Base-by-base conservation (phyloP, 92 coral and sea anemone species). In the Palythoa heliodiscus region DNA sequence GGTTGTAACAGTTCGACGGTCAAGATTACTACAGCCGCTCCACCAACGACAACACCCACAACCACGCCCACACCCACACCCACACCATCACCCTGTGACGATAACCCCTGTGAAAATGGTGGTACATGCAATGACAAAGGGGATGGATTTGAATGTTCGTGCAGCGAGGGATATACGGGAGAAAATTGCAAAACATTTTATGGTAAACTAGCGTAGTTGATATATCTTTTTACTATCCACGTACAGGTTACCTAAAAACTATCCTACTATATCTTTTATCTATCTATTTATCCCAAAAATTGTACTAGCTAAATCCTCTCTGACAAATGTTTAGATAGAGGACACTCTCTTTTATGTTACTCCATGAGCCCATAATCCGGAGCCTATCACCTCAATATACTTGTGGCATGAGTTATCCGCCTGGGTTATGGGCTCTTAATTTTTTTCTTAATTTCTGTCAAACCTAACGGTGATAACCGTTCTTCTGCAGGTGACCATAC, bases 1-100 rank as follows among this genome's bases (percentile, higher is more conserved):
- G 73, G 82, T 76, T 63, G 77, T 57, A 81, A 39, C 52, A 78
- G 55, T 69, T 52, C 71, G 52, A 71, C 82, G 35, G 24, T 67
- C 39, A 71, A 74, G 35, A 52, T 76, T 52, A 71, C 80, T 20
- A 66, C 86, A 47, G 11, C 86, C 2, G 0, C 61, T 43, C 35
- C 86, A 24, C 76, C 87, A 12, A 70, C 86, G 1, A 37, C 70
- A 19, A 53, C 82, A 17, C 16, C 69, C 3, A 70, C 70, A 47
- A 35, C 77, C 19, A 19, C 87, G 7, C 14, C 50, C 16, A 11
- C 87, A 15, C 55, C 78, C 14, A 8, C 86, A 0, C 8, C 78
- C 13, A 23, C 43, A 19, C 13, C 87, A 5, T 19, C 37, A 14
- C 71, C n/a, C 24, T 73, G 80, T 76, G 72, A 50, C 13, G 17